Conservation (phyloP, 2,888 invertebrate species). For the Saturnia japonica region DNA sequence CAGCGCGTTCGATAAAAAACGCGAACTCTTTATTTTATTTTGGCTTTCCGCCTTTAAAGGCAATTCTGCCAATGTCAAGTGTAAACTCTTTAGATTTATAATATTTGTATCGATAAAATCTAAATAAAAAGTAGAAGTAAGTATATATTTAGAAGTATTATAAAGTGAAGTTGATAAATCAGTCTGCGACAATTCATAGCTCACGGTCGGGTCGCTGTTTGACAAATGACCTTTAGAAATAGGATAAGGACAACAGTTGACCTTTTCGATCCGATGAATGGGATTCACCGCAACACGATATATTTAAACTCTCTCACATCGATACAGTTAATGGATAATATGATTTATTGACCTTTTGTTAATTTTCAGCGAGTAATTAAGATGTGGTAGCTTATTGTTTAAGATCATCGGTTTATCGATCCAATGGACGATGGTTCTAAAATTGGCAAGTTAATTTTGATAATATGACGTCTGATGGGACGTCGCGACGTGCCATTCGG, state of each 20-base stretch:
- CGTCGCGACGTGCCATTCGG: too few relatives aligned
- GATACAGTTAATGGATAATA: slow-evolving; percentile 3
- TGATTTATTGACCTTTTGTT: slow-evolving; percentile 6
- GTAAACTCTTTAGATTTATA: background rate
- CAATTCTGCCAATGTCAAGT: too few relatives aligned
- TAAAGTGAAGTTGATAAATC: background rate
- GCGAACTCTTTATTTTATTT: too few relatives aligned
- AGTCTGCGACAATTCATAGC: slow-evolving; percentile 16
- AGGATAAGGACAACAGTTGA: slow-evolving; percentile 46
- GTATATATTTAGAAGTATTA: background rate
- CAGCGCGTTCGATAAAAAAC: too few relatives aligned
- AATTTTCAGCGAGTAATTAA: background rate
- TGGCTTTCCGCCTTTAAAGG: too few relatives aligned
- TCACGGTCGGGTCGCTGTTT: slow-evolving; percentile 36
- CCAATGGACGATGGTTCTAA: too few relatives aligned
- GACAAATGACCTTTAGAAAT: slow-evolving; percentile 51
- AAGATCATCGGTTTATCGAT: too few relatives aligned
- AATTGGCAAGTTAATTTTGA: too few relatives aligned
- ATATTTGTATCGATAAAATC: background rate
- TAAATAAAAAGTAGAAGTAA: background rate
- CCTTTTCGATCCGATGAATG: slow-evolving; percentile 40
- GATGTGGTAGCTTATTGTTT: background rate
- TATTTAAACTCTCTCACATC: slow-evolving; percentile 36
- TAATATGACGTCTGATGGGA: too few relatives aligned
- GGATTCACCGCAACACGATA: slow-evolving; percentile 34